A percentile compares a stretch with the other conserved stretches of the same genome.
Evolutionary conservation across 2,797 vertebrate genomes (phyloP).

Genomic region (Brachyrhaphis roseni): DNA sequence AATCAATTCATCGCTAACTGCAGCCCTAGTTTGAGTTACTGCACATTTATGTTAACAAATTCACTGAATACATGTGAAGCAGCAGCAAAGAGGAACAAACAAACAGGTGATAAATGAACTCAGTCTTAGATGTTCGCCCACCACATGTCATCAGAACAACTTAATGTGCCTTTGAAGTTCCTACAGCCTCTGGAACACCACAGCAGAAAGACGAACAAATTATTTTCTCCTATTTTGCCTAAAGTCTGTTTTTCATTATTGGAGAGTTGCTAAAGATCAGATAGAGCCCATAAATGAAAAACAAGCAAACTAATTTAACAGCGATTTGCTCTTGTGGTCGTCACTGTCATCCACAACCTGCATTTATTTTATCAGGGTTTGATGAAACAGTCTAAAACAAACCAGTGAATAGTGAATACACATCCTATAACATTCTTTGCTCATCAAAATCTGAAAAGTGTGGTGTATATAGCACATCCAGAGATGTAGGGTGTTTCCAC

Average conservation of each 20-base stretch:
- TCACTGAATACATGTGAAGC: neutral
- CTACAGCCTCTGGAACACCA: neutral
- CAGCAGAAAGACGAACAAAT: neutral
- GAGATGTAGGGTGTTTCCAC: too few relatives aligned
- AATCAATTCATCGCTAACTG: too few relatives aligned
- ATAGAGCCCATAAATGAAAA: neutral
- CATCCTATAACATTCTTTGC: too few relatives aligned
- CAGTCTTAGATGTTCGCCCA: neutral
- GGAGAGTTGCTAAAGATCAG: neutral
- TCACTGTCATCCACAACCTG: neutral
- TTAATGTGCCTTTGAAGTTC: neutral
- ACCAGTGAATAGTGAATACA: neutral
- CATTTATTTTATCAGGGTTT: neutral
- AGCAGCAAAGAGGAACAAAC: neutral
- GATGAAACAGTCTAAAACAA: neutral
- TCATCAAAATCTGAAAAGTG: neutral
- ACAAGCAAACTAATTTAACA: neutral
- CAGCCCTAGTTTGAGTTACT: neutral
- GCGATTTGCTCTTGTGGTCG: neutral
- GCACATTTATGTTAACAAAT: neutral
- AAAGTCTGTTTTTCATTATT: neutral
- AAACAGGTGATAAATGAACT: neutral
- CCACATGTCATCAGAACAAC: constrained; percentile 2
- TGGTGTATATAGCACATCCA: neutral
- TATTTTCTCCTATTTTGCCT: neutral